Evolutionary conservation across 2,113 vertebrate species (phyloP), one percentile per base, ranked within the genome.

Genomic region (Condylura cristata): DNA sequence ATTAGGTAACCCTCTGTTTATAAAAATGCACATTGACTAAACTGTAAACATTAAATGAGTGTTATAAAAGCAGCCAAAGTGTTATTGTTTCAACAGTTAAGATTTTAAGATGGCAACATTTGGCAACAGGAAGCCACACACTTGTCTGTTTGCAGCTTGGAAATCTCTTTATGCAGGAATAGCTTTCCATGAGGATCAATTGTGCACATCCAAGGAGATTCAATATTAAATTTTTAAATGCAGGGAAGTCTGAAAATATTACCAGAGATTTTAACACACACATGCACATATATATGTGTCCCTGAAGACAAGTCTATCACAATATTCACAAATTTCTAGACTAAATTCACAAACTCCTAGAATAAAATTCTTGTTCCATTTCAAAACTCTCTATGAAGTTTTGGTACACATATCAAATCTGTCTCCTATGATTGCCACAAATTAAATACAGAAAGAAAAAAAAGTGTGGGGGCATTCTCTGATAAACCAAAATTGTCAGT

Each of bases 1-100:
- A 95, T 95, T 98, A 97, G 94, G 92, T 95, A 96, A 89, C 63
- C 75, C 97, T 98, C 97, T 98, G 95, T 97, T 98, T 98, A 86
- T 96, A 96, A 96, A 98, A 92, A 96, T 96, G 96, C 91, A 94
- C 93, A 95, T 91, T 97, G 89, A 96, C 93, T 76, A 97, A 97
- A 96, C 82, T 94, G 92, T 96, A 98, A 98, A 98, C 97, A 97
- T 78, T 92, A 70, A 85, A 70, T 63, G 82, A 95, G 96, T 96
- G 91, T 94, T 96, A 88, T 75, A 96, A 97, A 96, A 97, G 96
- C 95, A 97, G 94, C 95, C 95, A 96, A 97, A 97, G 93, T 76
- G 94, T 96, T 97, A 97, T 95, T 96, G 94, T 97, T 96, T 95
- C 96, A 97, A 96, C 96, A 97, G 95, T 96, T 87, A 92, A 82